phyloP scores from a whole-genome alignment of 2,797 vertebrate genomes.

The Sebastes kiyomatsui region DNA sequence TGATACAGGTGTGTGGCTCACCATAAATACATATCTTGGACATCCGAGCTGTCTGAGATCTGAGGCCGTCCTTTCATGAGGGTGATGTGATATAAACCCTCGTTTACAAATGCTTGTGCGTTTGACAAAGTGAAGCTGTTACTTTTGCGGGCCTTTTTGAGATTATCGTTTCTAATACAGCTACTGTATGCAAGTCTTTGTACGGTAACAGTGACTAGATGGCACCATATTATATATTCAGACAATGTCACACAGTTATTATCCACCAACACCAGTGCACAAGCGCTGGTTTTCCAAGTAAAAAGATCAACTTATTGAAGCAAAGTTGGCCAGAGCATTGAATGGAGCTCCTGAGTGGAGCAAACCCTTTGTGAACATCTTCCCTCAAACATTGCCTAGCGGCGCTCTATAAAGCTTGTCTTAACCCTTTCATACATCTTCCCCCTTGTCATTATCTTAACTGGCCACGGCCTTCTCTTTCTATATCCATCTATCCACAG shows the following conservation, averaged over 20 bases:
- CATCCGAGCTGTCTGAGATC: slow-evolving; percentile 43
- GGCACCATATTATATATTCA: slow-evolving; percentile 32
- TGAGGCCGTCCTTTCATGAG: slow-evolving; percentile 43
- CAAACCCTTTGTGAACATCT: slow-evolving; percentile 77
- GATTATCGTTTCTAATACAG: slow-evolving; percentile 20
- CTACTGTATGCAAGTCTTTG: slow-evolving; percentile 15
- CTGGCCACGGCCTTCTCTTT: slow-evolving; percentile 83
- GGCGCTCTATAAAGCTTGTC: slow-evolving; percentile 76
- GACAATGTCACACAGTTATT: slow-evolving; percentile 31
- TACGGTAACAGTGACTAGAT: slow-evolving; percentile 23
- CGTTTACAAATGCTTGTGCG: slow-evolving; percentile 14
- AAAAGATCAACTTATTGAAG: slow-evolving; percentile 79
- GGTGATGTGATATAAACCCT: slow-evolving; percentile 40
- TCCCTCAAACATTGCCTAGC: slow-evolving; percentile 75
- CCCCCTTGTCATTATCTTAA: slow-evolving; percentile 80
- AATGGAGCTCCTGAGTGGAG: slow-evolving; percentile 75
- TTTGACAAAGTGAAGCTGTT: slow-evolving; percentile 25
- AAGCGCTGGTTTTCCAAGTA: slow-evolving; percentile 62
- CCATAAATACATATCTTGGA: slow-evolving; percentile 54
- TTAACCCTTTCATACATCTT: slow-evolving; percentile 82
- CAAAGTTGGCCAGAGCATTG: slow-evolving; percentile 62
- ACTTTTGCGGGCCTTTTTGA: slow-evolving; percentile 22
- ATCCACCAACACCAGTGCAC: slow-evolving; percentile 22
- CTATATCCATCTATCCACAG: slow-evolving; percentile 84
- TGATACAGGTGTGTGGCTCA: slow-evolving; percentile 69